A percentile compares a stretch with the other conserved stretches of the same genome.
These are phyloP conservation scores for Apolygus lucorum DNA, from an alignment of 1,140 invertebrate genomes.

Conservation along the genomic window DNA sequence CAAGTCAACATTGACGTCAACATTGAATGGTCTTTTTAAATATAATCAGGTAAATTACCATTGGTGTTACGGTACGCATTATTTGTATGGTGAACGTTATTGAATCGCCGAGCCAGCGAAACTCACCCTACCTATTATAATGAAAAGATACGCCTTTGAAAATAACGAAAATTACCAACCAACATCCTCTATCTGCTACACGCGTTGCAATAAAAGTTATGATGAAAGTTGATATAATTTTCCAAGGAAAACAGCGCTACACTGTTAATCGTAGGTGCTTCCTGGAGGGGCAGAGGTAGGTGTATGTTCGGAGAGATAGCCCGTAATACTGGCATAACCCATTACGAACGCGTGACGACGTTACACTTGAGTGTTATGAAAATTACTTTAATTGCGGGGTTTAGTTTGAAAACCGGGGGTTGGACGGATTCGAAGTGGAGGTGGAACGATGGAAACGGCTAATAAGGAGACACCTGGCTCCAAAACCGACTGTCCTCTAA, in stretches of 20 bases:
- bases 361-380: slow-evolving; percentile 7
- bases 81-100: too few species aligned
- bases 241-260: neutral
- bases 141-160: too few species aligned
- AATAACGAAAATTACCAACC: too few species aligned
- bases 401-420: neutral
- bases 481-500: slow-evolving; percentile 15
- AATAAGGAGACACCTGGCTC: slow-evolving; percentile 16
- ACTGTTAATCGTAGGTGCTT: neutral
- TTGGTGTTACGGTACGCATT: too few species aligned
- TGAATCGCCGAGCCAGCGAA: too few species aligned
- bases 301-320: neutral
- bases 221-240: neutral
- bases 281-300: neutral
- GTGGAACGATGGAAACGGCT: neutral
- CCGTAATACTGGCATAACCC: neutral
- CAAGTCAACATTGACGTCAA: too few species aligned
- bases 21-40: too few species aligned
- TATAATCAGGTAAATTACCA: too few species aligned
- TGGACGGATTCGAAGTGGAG: neutral
- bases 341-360: slow-evolving; percentile 10
- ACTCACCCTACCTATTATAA: too few species aligned
- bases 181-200: neutral
- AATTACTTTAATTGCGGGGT: slow-evolving; percentile 7
- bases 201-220: neutral